A percentile compares a stretch with the other conserved stretches of the same genome.
Evolutionary conservation across 2,888 invertebrate genomes (phyloP).

Genomic region (Diplolepis rosae): DNA sequence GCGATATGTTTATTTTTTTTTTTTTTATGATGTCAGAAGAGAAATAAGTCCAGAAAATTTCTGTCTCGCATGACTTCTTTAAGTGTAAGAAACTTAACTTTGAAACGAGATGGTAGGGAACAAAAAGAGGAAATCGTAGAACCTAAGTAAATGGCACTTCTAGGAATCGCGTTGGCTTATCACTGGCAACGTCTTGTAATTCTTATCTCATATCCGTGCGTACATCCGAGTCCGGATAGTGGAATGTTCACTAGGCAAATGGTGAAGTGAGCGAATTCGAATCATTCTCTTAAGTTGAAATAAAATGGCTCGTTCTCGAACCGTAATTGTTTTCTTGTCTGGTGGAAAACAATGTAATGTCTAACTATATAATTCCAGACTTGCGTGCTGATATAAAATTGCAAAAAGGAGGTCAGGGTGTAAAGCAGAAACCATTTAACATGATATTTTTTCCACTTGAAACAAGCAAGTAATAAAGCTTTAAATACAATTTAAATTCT

Average conservation of each 20-base stretch:
- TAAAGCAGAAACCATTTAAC: neutral
- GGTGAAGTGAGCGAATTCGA: slow-evolving; percentile 7
- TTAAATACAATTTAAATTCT: too few relatives aligned
- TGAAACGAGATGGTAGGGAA: neutral
- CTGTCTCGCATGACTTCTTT: neutral
- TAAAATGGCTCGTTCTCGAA: neutral
- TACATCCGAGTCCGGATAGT: slow-evolving; percentile 11
- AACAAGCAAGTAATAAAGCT: neutral
- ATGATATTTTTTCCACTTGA: neutral
- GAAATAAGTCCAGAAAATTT: neutral
- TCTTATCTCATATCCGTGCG: slow-evolving; percentile 28
- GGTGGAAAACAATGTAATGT: neutral
- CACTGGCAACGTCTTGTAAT: slow-evolving; percentile 21
- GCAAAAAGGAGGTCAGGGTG: neutral
- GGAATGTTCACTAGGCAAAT: slow-evolving; percentile 20
- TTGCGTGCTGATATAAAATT: neutral
- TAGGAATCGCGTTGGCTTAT: slow-evolving; percentile 5
- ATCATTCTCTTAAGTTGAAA: neutral
- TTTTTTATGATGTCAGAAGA: too few relatives aligned
- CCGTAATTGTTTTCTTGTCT: neutral
- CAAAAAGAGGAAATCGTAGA: slow-evolving; percentile 1
- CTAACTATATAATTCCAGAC: neutral
- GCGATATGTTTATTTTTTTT: too few relatives aligned
- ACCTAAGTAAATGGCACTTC: slow-evolving; percentile 27
- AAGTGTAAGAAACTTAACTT: neutral